phyloP scores from a whole-genome alignment of 2,113 vertebrate species.

The Rhynchomys soricoides region DNA sequence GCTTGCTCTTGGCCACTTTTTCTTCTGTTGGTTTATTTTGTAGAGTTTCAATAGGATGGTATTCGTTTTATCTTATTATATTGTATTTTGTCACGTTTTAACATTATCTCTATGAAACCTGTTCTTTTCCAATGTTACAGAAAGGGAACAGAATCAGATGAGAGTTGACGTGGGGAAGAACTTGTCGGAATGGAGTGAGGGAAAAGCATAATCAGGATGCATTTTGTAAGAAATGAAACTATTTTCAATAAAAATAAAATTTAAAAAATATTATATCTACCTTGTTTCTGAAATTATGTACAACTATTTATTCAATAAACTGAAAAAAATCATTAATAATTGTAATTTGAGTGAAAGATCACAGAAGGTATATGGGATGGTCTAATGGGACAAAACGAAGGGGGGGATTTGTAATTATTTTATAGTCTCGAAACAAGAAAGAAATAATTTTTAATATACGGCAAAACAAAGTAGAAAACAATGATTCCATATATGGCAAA shows the following conservation, averaged over 20 bases:
- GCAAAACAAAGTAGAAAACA: no score
- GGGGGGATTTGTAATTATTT: neutral
- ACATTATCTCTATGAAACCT: neutral
- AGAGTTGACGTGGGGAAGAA: neutral
- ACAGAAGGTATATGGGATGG: no score
- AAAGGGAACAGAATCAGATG: fast-evolving
- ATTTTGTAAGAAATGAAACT: neutral
- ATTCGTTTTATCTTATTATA: neutral
- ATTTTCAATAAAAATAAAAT: neutral
- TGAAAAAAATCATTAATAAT: neutral
- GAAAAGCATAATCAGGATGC: neutral
- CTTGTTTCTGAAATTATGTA: neutral
- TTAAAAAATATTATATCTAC: neutral
- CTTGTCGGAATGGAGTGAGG: neutral
- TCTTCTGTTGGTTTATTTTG: neutral
- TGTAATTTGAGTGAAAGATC: neutral
- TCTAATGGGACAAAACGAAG: neutral
- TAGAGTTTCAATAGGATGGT: neutral
- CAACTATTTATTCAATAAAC: neutral
- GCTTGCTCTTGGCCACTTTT: fast-evolving
- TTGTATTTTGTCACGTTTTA: neutral
- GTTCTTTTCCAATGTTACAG: neutral
- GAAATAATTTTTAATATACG: neutral
- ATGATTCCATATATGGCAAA: neutral
- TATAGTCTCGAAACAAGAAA: neutral